Evolutionary conservation across 2,797 vertebrate species (phyloP).

Genomic region (Vipera latastei): DNA sequence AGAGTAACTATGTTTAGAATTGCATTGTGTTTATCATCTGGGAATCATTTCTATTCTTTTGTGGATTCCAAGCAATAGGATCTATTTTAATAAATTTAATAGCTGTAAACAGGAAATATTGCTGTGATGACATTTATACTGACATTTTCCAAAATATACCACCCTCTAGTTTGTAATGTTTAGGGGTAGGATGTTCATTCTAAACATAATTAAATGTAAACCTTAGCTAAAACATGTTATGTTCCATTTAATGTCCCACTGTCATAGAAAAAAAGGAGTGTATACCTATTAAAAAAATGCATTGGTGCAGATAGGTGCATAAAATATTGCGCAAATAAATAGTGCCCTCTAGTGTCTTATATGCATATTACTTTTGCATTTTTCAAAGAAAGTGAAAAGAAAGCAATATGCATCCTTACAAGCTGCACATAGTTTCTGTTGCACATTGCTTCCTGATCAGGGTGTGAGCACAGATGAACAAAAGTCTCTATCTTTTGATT

Average conservation of each 20-base stretch:
- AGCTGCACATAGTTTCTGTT: neutral
- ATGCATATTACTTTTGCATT: neutral
- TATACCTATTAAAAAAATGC: neutral
- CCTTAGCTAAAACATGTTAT: neutral
- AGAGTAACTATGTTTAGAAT: neutral
- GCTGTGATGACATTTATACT: neutral
- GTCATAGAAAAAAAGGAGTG: neutral
- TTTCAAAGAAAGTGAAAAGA: neutral
- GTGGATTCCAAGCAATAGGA: neutral
- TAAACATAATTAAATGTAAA: neutral
- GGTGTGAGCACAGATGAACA: neutral
- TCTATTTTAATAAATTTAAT: neutral
- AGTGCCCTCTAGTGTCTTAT: conserved; percentile 46
- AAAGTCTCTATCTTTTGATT: neutral
- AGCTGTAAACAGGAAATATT: neutral
- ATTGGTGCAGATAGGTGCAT: neutral
- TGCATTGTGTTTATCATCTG: neutral
- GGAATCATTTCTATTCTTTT: neutral
- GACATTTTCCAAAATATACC: conserved; percentile 3
- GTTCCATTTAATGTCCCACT: neutral
- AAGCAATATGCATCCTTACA: neutral
- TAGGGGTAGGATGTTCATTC: neutral
- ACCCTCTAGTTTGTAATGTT: neutral
- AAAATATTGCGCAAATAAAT: neutral
- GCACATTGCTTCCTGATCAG: neutral